Base-by-base conservation (phyloP, 1,140 invertebrate species). In the Magallana gigas region DNA sequence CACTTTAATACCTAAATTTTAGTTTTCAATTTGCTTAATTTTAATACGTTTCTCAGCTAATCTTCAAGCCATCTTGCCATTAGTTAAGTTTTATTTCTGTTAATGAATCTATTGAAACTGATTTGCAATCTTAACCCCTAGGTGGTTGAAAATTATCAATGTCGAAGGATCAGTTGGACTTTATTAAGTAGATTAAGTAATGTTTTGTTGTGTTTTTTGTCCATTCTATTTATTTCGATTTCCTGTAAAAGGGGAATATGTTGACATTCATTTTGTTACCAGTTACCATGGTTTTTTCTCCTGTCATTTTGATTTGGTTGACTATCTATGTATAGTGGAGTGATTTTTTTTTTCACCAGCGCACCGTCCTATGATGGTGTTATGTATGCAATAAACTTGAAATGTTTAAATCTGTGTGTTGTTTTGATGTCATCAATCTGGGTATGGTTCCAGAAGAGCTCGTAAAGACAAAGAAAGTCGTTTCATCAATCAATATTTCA, bases 311-410 rank as follows among this genome's bases (percentile, higher is more conserved):
- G 18, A 29, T 84, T 84, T 84, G 83, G 83, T 84, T 84, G 36
- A 62, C 23, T 29, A 60, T 87, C 85, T 88, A 58, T 89, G 86
- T 89, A 89, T 83, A 89, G 88, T 89, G 88, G 88, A 89, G 88
- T 89, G 86, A 87, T 76, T 76, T 83, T 86, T 87, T 85, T 86
- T 88, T 85, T 80, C 88, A 80, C 88, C 85, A 86, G 57, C 85
- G 59, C 87, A 88, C 87, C 85, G 87, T 85, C 86, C 87, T 29
- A 58, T 85, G 88, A 89, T 88, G 84, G 84, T 89, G 86, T 89
- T 89, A 85, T 89, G 86, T 89, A 88, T 89, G 88, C 88, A 89
- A 89, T 89, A 89, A 89, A 89, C 84, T 60, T 88, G 57, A 84
- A 84, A 62, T 60, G 83, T 84, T 80, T 59, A 36, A n/a, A 9